A percentile compares a stretch with the other conserved stretches of the same genome.
These are phyloP conservation scores for Cotesia glomerata DNA, from an alignment of 1,140 invertebrate genomes.

Conservation along the genomic window DNA sequence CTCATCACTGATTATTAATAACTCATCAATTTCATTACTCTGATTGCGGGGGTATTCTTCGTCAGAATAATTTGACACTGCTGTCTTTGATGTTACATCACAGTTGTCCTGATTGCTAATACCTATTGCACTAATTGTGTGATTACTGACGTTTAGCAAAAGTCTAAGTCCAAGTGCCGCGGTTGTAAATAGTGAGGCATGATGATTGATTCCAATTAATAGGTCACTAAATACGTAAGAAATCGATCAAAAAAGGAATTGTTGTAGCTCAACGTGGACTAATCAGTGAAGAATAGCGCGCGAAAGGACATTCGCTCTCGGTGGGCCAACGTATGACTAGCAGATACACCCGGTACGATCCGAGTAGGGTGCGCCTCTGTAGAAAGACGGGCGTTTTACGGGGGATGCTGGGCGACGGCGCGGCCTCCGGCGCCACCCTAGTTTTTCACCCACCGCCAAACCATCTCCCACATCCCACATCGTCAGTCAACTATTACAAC, in stretches of 20 bases:
- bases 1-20: not conserved
- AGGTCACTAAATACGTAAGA: not conserved
- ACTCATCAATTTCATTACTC: not conserved
- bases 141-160: no score
- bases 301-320: conserved; percentile 42
- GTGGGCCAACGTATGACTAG: conserved; percentile 61
- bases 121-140: no score
- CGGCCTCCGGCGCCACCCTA: conserved; percentile 58
- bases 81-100: no score
- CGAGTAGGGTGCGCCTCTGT: conserved; percentile 56
- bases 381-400: conserved; percentile 40
- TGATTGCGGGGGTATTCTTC: not conserved
- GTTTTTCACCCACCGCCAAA: conserved; percentile 34
- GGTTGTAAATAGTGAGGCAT: not conserved
- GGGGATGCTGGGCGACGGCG: conserved; percentile 63
- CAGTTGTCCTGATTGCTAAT: no score
- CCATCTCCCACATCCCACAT: conserved; percentile 5
- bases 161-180: not conserved
- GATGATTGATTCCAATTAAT: not conserved
- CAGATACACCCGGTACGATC: conserved; percentile 50
- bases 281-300: conserved; percentile 25
- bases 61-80: no score
- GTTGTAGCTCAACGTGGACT: conserved; percentile 13
- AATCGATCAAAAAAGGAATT: not conserved
- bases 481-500: conserved; percentile 29